Percentiles rank a stretch among this genome's conserved stretches.
Evolutionary conservation across 2,113 vertebrate genomes (phyloP).

Genomic region (Chitala chitala): DNA sequence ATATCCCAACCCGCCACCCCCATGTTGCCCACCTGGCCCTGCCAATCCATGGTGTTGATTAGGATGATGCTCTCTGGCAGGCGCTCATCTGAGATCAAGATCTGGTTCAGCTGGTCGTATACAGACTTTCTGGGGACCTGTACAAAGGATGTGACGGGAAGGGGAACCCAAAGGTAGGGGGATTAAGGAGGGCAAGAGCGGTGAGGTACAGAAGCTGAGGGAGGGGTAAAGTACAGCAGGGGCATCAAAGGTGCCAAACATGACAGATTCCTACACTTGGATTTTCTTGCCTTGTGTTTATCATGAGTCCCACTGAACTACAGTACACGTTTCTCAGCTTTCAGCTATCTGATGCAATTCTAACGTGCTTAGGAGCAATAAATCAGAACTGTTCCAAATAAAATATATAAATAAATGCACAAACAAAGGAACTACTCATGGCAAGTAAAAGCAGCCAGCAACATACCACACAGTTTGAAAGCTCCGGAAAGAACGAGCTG

Average conservation of each 20-base stretch:
- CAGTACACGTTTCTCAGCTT: background rate
- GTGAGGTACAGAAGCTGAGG: background rate
- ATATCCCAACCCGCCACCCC: background rate
- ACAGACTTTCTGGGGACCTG: conserved; percentile 70
- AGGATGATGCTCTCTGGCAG: conserved; percentile 70
- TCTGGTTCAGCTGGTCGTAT: conserved; percentile 72
- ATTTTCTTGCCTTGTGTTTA: background rate
- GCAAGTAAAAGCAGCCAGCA: background rate
- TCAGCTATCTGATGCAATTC: conserved; percentile 12
- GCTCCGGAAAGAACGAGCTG: background rate
- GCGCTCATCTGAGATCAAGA: conserved; percentile 67
- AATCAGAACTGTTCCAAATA: background rate
- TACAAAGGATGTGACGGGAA: background rate
- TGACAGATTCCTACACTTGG: background rate
- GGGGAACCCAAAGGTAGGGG: background rate
- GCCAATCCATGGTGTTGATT: conserved; percentile 68
- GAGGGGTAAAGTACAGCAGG: background rate
- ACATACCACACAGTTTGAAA: background rate
- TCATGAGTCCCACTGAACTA: background rate
- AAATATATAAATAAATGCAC: conserved; percentile 11
- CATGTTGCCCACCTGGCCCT: conserved; percentile 61
- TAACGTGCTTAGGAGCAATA: background rate
- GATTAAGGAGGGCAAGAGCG: background rate
- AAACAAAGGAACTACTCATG: background rate
- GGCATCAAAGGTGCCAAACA: background rate